A percentile compares a stretch with the other conserved stretches of the same genome.
Conservation (phyloP, 2,797 vertebrate species). For the Peromyscus melanophrys region DNA sequence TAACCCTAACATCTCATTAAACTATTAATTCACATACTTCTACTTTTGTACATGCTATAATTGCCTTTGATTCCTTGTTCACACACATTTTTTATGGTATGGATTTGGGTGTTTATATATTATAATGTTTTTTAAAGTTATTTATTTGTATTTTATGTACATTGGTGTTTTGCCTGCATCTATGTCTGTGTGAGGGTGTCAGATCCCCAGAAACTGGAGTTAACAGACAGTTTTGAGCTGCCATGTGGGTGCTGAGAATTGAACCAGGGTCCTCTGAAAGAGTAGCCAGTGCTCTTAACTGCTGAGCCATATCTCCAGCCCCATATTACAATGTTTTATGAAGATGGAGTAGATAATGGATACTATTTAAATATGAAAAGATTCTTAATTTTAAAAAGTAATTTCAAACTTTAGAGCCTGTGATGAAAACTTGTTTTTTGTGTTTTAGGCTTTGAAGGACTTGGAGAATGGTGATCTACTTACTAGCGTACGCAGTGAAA, state of each 20-base stretch:
- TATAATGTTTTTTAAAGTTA: neutral
- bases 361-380: neutral
- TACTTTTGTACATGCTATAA: neutral
- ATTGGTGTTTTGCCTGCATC: neutral
- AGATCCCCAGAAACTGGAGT: neutral
- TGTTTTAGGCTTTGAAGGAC: slow-evolving; percentile 93
- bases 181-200: neutral
- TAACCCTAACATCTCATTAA: neutral
- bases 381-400: neutral
- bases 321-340: neutral
- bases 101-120: neutral
- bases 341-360: neutral
- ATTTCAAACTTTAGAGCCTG: neutral
- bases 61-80: neutral
- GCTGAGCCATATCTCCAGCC: neutral
- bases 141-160: neutral
- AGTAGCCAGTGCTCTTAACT: too few species aligned
- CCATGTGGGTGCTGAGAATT: neutral
- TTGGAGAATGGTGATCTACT: slow-evolving; percentile 93
- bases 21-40: neutral
- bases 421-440: neutral
- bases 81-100: neutral
- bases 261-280: neutral
- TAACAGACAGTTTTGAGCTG: neutral
- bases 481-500: slow-evolving; percentile 93